Percentiles rank a stretch among this genome's conserved stretches.
Conservation (phyloP, 2,797 vertebrate species). For the Pipistrellus nathusii region DNA sequence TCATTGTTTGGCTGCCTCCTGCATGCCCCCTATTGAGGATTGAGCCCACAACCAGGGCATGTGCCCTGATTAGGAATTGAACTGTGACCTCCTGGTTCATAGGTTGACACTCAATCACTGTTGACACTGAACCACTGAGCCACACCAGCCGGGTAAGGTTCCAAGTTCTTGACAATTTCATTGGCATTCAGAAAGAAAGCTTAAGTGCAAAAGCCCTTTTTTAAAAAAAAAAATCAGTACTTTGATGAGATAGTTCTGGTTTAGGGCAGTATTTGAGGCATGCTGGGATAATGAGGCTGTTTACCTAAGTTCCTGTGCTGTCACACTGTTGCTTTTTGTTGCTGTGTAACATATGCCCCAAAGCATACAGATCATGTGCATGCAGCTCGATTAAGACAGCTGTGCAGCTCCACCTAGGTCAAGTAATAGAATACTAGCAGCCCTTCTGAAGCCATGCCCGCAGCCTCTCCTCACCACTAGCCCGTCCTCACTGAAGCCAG, state of each 20-base stretch:
- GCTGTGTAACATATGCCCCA: fast-evolving
- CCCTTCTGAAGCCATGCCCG: background rate
- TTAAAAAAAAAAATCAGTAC: background rate
- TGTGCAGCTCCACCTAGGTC: fast-evolving
- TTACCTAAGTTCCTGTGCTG: fast-evolving
- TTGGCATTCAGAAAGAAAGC: background rate
- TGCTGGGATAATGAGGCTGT: background rate
- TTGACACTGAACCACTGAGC: too few species aligned
- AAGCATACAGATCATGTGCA: background rate
- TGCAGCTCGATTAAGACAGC: background rate
- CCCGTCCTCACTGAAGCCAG: background rate
- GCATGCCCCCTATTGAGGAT: too few species aligned
- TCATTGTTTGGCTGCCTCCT: too few species aligned
- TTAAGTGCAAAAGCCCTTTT: background rate
- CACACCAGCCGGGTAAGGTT: background rate
- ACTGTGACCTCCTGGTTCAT: too few species aligned
- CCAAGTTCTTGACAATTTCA: background rate
- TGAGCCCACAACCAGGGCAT: too few species aligned
- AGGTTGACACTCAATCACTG: too few species aligned
- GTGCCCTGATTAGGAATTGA: too few species aligned
- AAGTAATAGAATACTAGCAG: fast-evolving
- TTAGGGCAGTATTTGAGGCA: background rate
- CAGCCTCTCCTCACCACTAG: too few species aligned
- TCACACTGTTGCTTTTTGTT: too few species aligned
- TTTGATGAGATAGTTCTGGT: background rate